These are phyloP conservation scores for Bathynomus jamesi DNA, from an alignment of 1,140 invertebrate genomes.

Conservation along the genomic window DNA sequence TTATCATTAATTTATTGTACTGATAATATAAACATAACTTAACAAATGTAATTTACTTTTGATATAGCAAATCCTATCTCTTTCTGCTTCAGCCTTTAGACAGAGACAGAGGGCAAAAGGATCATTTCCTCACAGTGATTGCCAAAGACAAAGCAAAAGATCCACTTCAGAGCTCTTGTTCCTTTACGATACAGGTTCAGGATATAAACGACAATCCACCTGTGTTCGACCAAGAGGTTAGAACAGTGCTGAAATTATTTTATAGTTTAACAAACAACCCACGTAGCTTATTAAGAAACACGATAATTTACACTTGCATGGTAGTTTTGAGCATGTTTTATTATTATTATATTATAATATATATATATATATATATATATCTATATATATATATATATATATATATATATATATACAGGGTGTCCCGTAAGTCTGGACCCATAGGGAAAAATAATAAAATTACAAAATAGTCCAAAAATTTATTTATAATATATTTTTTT, in stretches of 20 bases:
- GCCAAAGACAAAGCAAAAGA: neutral
- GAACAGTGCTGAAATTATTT: too few relatives aligned
- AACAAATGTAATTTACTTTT: neutral
- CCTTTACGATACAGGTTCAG: slow-evolving; percentile 13
- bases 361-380: too few relatives aligned
- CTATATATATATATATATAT: too few relatives aligned
- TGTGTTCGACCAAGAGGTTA: slow-evolving; percentile 11
- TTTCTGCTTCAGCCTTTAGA: slow-evolving; percentile 7
- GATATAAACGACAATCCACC: slow-evolving; percentile 18
- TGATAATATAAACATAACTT: neutral
- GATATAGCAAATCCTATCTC: neutral
- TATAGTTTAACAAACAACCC: neutral
- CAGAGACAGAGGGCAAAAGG: slow-evolving; percentile 1
- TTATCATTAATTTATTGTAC: neutral
- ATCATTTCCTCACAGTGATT: slow-evolving; percentile 17
- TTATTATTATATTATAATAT: too few relatives aligned
- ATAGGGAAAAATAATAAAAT: too few relatives aligned
- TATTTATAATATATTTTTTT: neutral
- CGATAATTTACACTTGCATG: neutral
- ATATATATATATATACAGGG: too few relatives aligned
- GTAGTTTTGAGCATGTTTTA: too few relatives aligned
- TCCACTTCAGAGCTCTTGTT: slow-evolving; percentile 15
- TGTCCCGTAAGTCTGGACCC: too few relatives aligned
- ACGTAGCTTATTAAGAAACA: neutral
- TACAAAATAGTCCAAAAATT: too few relatives aligned